Base-by-base conservation (phyloP, 2,888 invertebrate species). In the Cerceris ruficornis region DNA sequence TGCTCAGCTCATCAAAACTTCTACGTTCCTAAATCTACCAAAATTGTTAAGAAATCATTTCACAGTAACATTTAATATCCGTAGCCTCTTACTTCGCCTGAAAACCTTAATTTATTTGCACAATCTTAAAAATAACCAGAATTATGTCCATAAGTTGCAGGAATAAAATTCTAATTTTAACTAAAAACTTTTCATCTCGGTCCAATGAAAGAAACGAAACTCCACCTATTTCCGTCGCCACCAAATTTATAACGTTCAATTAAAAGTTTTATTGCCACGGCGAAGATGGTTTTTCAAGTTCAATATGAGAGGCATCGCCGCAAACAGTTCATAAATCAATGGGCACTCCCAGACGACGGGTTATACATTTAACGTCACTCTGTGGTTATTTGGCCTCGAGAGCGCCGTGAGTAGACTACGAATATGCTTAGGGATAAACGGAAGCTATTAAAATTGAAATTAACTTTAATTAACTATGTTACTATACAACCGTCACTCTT, bases 321-420 rank as follows among this genome's bases (percentile, higher is more conserved):
- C 73, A 77, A 83, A 77, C 69, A 68, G 73, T 74, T 75, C 72
- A 77, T 81, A 83, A 80, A 86, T 86, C 83, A 77, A 65, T 61
- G 71, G 46, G 52, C 69, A 54, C 70, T 68, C 60, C 57, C 71
- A 66, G 69, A 60, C 74, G 66, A 65, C 77, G 62, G 46, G 64
- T 78, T 57, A 68, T 17, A 59, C 54, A 46, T 79, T 84, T 71
- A 77, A 74, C 69, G 66, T 42, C 75, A 49, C 50, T 82, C 65
- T 81, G 85, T 59, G 81, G 79, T 82, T 75, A 65, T 58, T 71
- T 55, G 28, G 6, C 11, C 43, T 70, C 46, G 64, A 42, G 70
- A 66, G 67, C 42, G 57, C 55, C 49, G 57, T 54, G 55, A 49
- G 49, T 55, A 74, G 77, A 67, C 70, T 39, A 61, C 54, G 14